A percentile compares a stretch with the other conserved stretches of the same genome.
Evolutionary conservation across 2,797 vertebrate genomes (phyloP).

Genomic region (Crenichthys baileyi): DNA sequence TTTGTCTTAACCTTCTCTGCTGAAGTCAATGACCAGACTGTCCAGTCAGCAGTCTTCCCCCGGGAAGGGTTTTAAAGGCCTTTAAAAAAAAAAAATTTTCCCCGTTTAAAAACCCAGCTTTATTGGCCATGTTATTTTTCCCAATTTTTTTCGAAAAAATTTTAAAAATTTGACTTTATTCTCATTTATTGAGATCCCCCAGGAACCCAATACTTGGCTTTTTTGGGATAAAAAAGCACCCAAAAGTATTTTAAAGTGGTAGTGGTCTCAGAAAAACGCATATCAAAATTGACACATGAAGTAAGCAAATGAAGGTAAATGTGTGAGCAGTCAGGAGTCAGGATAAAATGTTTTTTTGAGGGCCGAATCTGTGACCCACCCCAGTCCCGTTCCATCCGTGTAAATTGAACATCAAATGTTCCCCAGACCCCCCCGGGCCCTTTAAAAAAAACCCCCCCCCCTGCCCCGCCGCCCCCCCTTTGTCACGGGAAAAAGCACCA

Average conservation of each 20-base stretch:
- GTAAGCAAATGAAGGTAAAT: conserved; percentile 24
- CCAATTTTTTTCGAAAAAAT: not conserved
- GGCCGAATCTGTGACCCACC: conserved; percentile 30
- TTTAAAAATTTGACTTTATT: no score
- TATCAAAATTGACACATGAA: not conserved
- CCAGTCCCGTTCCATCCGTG: conserved; percentile 27
- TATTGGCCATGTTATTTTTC: no score
- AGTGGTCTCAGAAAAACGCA: not conserved
- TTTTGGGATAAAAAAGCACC: not conserved
- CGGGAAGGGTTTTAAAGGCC: no score
- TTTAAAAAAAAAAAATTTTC: no score
- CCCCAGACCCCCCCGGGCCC: conserved; percentile 24
- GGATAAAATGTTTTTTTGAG: conserved; percentile 46
- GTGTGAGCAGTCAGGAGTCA: conserved; percentile 28
- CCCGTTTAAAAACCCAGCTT: no score
- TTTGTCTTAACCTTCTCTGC: not conserved
- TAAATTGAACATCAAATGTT: conserved; percentile 50
- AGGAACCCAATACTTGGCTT: not conserved
- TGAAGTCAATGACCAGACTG: not conserved
- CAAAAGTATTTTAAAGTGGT: not conserved
- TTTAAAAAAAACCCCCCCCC: conserved; percentile 30
- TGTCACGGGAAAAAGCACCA: conserved; percentile 49
- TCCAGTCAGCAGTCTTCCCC: no score
- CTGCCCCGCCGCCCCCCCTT: conserved; percentile 8
- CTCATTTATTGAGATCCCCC: not conserved